Evolutionary conservation across 2,888 invertebrate genomes (phyloP).

Genomic region (Rotaria magnacalcarata): DNA sequence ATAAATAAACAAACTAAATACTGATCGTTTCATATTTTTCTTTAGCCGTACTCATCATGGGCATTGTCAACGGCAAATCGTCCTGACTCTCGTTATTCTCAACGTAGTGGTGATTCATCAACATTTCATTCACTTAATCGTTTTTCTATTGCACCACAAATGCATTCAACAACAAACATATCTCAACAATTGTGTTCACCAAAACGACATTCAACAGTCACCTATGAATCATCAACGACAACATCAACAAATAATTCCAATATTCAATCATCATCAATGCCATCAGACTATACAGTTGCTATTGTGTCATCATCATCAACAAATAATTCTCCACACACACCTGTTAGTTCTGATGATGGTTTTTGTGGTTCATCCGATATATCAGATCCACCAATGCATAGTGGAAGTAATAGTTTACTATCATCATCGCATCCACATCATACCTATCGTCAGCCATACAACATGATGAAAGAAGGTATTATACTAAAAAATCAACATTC

Average conservation of each 20-base stretch:
- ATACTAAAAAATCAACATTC: not conserved
- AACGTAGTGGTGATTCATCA: not conserved
- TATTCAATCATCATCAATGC: not conserved
- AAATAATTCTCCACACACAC: not conserved
- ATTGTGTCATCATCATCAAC: not conserved
- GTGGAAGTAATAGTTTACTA: not conserved
- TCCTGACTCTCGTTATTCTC: not conserved
- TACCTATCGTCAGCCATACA: not conserved
- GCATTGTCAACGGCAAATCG: not conserved
- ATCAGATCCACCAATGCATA: not conserved
- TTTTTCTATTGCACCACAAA: not conserved
- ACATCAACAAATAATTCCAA: not conserved
- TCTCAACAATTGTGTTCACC: not conserved
- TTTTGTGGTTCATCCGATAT: slow-evolving; percentile 21
- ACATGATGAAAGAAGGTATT: not conserved
- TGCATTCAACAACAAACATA: not conserved
- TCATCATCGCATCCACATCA: not conserved
- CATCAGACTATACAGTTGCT: not conserved
- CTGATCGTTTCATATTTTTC: no score
- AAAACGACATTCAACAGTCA: not conserved
- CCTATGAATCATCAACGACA: not conserved
- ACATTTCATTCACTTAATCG: not conserved
- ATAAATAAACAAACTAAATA: no score
- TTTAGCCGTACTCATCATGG: not conserved
- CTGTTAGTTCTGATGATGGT: slow-evolving; percentile 23